These are phyloP conservation scores for Andrena camellia DNA, from an alignment of 2,888 invertebrate genomes.

Conservation along the genomic window DNA sequence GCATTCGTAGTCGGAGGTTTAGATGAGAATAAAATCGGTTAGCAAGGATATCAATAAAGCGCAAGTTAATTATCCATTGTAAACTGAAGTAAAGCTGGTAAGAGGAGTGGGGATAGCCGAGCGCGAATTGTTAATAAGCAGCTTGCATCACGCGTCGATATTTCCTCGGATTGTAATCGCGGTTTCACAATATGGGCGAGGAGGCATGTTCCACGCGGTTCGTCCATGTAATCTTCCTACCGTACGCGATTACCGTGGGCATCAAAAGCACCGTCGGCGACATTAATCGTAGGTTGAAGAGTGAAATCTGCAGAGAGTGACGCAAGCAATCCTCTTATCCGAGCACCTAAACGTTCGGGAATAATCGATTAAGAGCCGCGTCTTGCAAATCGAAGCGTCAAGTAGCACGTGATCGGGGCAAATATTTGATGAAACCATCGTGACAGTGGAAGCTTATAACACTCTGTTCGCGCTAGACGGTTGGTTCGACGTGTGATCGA, in stretches of 20 bases:
- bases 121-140: not conserved
- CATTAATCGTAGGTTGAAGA: conserved; percentile 1
- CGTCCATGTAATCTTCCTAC: conserved; percentile 11
- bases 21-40: no score
- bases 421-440: not conserved
- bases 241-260: conserved; percentile 1
- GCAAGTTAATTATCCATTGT: no score
- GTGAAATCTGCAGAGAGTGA: not conserved
- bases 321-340: conserved; percentile 15
- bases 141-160: not conserved
- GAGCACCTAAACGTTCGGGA: not conserved
- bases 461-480: not conserved
- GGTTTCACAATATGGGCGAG: conserved; percentile 12
- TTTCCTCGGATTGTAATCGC: not conserved
- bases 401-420: not conserved
- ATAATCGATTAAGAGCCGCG: not conserved
- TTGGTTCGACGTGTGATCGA: not conserved
- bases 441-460: not conserved
- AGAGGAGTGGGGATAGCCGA: not conserved
- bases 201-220: conserved; percentile 8
- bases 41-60: no score
- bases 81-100: not conserved
- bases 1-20: no score
- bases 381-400: not conserved
- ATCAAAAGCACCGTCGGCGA: conserved; percentile 2